Evolutionary conservation across 2,113 vertebrate species (phyloP), one percentile per base, ranked within the genome.

Genomic region (Acinonyx jubatus): DNA sequence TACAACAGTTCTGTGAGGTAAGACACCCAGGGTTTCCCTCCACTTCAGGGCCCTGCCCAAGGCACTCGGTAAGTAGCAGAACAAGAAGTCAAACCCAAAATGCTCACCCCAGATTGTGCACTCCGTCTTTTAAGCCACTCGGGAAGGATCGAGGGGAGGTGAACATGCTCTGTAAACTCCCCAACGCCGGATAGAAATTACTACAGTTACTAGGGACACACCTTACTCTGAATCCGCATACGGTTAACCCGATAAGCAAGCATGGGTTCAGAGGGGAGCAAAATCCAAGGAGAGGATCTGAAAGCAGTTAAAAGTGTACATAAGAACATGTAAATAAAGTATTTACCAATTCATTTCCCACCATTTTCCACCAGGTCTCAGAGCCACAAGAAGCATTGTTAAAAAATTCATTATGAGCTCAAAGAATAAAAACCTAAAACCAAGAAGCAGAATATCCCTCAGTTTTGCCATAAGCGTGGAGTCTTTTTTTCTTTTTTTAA

Each of bases 111-210:
- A 18, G 15, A 45, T 5, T 0, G 0, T 3, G 36, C 0, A 48
- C 25, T 27, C 68, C 52, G 2, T 25, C 41, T 25, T 3, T 66
- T 11, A 27, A 76, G 38, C 33, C 4, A 0, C 73, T 89, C 1
- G 0, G n/a, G n/a, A 71, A 50, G 57, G 73, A 4, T 15, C 18
- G 0, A 25, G 27, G 21, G 36, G 41, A 19, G 12, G 0, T 1
- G 48, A 10, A 29, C 7, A 5, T 2, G 5, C 16, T 48, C 69
- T 2, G 25, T 65, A 25, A 57, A 29, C 8, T 1, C 23, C 3
- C 41, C 4, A 0, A 4, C 0, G 0, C 31, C 0, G 0, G 4
- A 0, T 5, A 0, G 27, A 29, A 38, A 5, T 3, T 19, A 16
- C 50, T 23, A 48, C 27, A 0, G 48, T 33, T n/a, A 12, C 29